Evolutionary conservation across 2,797 vertebrate species (phyloP).

Genomic region (Schizopygopsis malacanthus): DNA sequence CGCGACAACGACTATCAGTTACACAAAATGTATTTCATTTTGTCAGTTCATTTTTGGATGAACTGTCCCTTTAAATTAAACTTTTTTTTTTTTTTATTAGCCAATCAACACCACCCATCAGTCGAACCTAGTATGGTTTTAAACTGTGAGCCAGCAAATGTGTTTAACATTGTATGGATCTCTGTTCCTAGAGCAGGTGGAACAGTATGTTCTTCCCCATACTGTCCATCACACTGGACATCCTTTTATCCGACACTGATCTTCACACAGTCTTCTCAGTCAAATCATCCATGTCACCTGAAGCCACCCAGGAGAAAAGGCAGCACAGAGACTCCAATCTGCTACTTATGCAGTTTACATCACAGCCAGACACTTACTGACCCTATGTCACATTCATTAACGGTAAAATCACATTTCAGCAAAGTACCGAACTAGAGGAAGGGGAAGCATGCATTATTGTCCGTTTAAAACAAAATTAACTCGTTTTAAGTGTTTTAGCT

Average conservation of each 20-base stretch:
- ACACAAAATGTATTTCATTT: no score
- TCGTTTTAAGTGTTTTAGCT: slow-evolving; percentile 43
- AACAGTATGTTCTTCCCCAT: slow-evolving; percentile 30
- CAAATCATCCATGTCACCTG: slow-evolving; percentile 8
- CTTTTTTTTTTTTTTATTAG: not conserved
- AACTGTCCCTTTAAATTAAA: not conserved
- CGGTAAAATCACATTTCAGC: slow-evolving; percentile 20
- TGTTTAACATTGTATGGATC: not conserved
- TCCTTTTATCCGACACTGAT: slow-evolving; percentile 20
- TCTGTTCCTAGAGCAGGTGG: not conserved
- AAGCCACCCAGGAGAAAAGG: slow-evolving; percentile 15
- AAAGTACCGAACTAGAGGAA: slow-evolving; percentile 29
- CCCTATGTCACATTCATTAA: slow-evolving; percentile 40
- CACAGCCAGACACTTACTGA: slow-evolving; percentile 21
- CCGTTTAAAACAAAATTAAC: slow-evolving; percentile 49
- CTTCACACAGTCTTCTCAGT: slow-evolving; percentile 24
- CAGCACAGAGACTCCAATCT: slow-evolving; percentile 1
- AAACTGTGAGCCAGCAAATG: not conserved
- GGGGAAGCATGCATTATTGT: slow-evolving; percentile 4
- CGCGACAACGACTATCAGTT: no score
- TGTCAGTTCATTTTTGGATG: no score
- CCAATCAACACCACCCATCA: not conserved
- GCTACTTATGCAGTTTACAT: slow-evolving; percentile 32
- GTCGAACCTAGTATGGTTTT: not conserved
- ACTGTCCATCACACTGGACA: slow-evolving; percentile 41